Conservation (phyloP, 2,797 vertebrate genomes). For the Leucoraja ocellata region DNA sequence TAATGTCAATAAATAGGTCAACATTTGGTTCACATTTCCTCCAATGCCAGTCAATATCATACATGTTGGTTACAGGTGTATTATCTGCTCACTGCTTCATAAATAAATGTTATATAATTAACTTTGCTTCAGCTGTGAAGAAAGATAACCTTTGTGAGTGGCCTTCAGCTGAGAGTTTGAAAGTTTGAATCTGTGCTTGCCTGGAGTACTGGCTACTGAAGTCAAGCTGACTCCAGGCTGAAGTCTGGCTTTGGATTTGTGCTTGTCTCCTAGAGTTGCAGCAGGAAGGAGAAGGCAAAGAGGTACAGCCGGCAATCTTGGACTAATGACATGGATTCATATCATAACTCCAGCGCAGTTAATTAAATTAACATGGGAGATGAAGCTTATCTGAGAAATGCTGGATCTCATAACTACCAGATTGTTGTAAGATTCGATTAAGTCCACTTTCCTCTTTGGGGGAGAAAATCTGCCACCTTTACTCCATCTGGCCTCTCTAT, state of each 20-base stretch:
- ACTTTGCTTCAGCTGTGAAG: not conserved
- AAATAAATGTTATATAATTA: not conserved
- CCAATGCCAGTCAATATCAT: not conserved
- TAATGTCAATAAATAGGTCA: not conserved
- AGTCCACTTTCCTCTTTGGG: too few relatives aligned
- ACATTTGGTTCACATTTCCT: not conserved
- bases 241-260: not conserved
- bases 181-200: not conserved
- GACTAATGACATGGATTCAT: too few relatives aligned
- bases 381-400: too few relatives aligned
- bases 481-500: too few relatives aligned
- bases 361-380: too few relatives aligned
- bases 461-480: too few relatives aligned
- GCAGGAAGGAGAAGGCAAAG: too few relatives aligned
- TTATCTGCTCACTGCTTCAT: not conserved
- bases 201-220: not conserved
- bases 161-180: not conserved
- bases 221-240: not conserved
- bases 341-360: too few relatives aligned
- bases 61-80: not conserved
- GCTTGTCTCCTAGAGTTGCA: too few relatives aligned
- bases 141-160: not conserved
- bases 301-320: too few relatives aligned
- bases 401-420: too few relatives aligned
- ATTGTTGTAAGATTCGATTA: too few relatives aligned